Evolutionary conservation across 2,888 invertebrate species (phyloP).

Genomic region (Asteroscopus sphinx): DNA sequence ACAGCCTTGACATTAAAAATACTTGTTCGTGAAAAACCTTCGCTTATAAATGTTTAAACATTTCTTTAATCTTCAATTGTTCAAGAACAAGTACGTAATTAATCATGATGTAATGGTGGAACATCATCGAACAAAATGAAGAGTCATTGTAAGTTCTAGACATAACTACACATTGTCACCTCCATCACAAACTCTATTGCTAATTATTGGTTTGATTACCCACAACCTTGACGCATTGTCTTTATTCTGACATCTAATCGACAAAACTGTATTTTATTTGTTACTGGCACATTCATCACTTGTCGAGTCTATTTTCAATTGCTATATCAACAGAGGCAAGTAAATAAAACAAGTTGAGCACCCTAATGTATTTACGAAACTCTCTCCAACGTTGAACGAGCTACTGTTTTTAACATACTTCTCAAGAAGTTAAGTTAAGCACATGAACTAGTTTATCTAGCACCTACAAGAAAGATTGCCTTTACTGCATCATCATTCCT

Average conservation of each 20-base stretch:
- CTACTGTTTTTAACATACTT: constrained; percentile 14
- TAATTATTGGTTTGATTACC: constrained; percentile 19
- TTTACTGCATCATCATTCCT: no score
- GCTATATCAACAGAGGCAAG: constrained; percentile 5
- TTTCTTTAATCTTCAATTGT: constrained; percentile 34
- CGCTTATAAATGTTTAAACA: constrained; percentile 17
- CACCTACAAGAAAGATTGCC: no score
- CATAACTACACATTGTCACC: constrained; percentile 20
- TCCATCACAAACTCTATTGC: constrained; percentile 17
- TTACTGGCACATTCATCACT: background rate
- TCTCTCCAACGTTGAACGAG: constrained; percentile 9
- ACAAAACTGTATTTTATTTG: constrained; percentile 14
- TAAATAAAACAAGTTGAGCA: constrained; percentile 9
- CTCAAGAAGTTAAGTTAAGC: no score
- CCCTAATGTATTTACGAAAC: constrained; percentile 2
- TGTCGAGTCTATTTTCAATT: constrained; percentile 11
- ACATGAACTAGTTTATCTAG: no score
- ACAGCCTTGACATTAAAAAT: constrained; percentile 28
- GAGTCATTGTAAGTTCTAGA: constrained; percentile 15
- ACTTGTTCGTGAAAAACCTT: constrained; percentile 37
- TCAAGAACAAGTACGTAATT: constrained; percentile 36
- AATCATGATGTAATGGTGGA: constrained; percentile 33
- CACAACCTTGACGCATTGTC: constrained; percentile 21
- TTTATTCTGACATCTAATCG: constrained; percentile 4
- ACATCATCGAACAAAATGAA: constrained; percentile 16